Conservation (phyloP, 2,797 vertebrate genomes). For the Eurystomus glaucurus region DNA sequence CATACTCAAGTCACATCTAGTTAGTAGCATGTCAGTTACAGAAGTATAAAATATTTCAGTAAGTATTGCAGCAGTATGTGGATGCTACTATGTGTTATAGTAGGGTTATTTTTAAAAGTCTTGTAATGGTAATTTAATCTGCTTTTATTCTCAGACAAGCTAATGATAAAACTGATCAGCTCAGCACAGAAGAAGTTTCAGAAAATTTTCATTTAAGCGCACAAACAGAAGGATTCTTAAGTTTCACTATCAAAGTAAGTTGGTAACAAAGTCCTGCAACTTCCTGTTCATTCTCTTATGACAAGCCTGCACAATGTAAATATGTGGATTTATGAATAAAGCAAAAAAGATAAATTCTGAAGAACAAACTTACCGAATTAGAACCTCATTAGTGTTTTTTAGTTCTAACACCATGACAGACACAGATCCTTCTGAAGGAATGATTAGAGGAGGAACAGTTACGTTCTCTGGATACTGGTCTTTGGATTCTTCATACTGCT, state of each 20-base stretch:
- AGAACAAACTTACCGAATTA: slow-evolving; percentile 87
- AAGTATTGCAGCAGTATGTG: not conserved
- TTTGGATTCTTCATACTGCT: slow-evolving; percentile 61
- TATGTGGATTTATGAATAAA: not conserved
- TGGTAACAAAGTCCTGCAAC: not conserved
- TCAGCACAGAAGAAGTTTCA: not conserved
- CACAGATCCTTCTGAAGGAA: slow-evolving; percentile 87
- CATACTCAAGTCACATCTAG: not conserved
- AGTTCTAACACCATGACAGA: slow-evolving; percentile 92
- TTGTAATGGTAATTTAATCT: not conserved
- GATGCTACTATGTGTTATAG: not conserved
- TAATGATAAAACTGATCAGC: not conserved
- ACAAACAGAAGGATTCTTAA: not conserved
- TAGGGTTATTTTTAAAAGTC: not conserved
- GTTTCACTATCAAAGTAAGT: not conserved
- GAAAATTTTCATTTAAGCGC: not conserved
- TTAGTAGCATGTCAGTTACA: not conserved
- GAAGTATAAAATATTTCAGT: not conserved
- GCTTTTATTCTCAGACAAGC: not conserved
- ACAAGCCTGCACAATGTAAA: not conserved
- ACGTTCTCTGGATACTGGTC: slow-evolving; percentile 43
- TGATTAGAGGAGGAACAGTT: slow-evolving; percentile 83
- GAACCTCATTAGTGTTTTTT: slow-evolving; percentile 87
- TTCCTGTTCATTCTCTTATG: not conserved
- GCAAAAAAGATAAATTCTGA: not conserved